A percentile compares a stretch with the other conserved stretches of the same genome.
Conservation (phyloP, 1,140 invertebrate genomes). For the Drosophila subobscura region DNA sequence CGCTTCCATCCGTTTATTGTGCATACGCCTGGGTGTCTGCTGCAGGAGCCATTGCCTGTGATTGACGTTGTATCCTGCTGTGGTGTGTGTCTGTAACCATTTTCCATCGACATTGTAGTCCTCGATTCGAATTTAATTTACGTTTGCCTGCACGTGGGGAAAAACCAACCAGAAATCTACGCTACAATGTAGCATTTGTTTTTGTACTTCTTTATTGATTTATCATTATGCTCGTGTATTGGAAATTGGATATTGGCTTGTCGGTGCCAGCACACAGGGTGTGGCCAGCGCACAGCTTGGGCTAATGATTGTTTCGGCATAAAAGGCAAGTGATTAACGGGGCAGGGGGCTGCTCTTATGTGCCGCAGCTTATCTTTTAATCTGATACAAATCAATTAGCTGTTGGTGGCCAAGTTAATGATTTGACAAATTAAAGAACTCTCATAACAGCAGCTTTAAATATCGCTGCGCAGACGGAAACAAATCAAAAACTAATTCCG, state of each 20-base stretch:
- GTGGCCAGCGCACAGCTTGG: conserved; percentile 30
- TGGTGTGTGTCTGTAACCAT: conserved; percentile 31
- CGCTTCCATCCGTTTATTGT: too few species aligned
- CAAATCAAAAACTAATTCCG: conserved; percentile 74
- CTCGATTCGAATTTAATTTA: conserved; percentile 58
- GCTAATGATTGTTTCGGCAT: conserved; percentile 55
- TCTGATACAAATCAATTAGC: conserved; percentile 6
- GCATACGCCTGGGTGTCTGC: too few species aligned
- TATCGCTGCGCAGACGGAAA: conserved; percentile 33
- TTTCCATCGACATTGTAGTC: conserved; percentile 39
- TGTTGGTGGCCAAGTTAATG: not conserved
- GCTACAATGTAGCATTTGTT: conserved; percentile 12
- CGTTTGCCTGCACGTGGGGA: conserved; percentile 17
- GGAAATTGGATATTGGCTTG: not conserved
- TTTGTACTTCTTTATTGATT: conserved; percentile 61
- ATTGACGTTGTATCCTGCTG: conserved; percentile 28
- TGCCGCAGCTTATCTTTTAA: not conserved
- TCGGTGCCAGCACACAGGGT: conserved; percentile 37
- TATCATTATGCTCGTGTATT: conserved; percentile 51
- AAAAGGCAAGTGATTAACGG: conserved; percentile 24
- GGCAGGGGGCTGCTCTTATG: not conserved
- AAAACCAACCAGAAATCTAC: conserved; percentile 6
- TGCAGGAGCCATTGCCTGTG: not conserved
- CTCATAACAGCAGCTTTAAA: too few species aligned
- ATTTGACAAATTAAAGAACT: too few species aligned